Evolutionary conservation across 2,888 invertebrate genomes (phyloP).

Genomic region (Eupithecia abbreviata): DNA sequence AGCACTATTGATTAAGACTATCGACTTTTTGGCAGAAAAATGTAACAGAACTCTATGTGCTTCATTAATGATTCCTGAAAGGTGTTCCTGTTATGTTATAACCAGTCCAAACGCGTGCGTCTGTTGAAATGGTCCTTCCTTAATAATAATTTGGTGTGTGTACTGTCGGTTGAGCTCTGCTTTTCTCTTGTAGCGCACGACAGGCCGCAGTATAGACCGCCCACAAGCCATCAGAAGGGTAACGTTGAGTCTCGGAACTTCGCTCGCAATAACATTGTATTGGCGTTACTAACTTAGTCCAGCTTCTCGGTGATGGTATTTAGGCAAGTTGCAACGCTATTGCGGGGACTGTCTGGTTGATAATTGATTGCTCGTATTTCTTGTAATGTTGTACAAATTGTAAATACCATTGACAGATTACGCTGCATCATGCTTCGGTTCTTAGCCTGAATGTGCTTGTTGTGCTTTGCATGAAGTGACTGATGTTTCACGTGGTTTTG

Average conservation of each 20-base stretch:
- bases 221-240: constrained; percentile 80
- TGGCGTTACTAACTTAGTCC: constrained; percentile 70
- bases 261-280: constrained; percentile 66
- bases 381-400: constrained; percentile 53
- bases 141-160: constrained; percentile 63
- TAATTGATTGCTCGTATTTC: constrained; percentile 36
- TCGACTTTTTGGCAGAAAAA: constrained; percentile 29
- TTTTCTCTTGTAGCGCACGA: constrained; percentile 79
- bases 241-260: constrained; percentile 69
- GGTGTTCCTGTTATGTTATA: constrained; percentile 39
- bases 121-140: constrained; percentile 44
- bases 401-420: constrained; percentile 63
- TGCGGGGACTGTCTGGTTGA: constrained; percentile 67
- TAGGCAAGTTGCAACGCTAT: constrained; percentile 69
- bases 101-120: constrained; percentile 42
- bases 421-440: constrained; percentile 46
- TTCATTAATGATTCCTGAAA: constrained; percentile 39
- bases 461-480: constrained; percentile 35
- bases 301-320: constrained; percentile 73
- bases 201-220: constrained; percentile 74
- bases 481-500: constrained; percentile 28
- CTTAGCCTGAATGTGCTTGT: constrained; percentile 39
- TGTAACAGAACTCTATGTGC: constrained; percentile 39
- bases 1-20: constrained; percentile 42
- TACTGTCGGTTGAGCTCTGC: constrained; percentile 76